Evolutionary conservation across 2,888 invertebrate species (phyloP).

Genomic region (Euphydryas editha): DNA sequence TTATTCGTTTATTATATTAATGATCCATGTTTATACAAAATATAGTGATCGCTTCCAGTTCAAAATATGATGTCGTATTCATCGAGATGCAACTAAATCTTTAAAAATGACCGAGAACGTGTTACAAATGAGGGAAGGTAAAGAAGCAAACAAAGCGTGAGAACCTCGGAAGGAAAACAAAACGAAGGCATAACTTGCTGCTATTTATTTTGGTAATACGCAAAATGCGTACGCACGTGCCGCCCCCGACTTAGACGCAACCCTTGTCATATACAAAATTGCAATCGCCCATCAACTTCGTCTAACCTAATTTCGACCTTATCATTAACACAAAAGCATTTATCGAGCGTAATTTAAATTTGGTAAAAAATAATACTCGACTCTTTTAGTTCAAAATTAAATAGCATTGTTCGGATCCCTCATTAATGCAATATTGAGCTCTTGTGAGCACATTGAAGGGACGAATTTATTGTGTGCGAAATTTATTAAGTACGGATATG

Average conservation of each 20-base stretch:
- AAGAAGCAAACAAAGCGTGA: constrained; percentile 52
- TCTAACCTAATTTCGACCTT: constrained; percentile 50
- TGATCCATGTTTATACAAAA: not conserved
- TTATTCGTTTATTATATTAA: not conserved
- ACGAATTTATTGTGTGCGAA: constrained; percentile 75
- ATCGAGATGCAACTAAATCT: not conserved
- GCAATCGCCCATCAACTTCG: constrained; percentile 34
- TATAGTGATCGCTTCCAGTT: not conserved
- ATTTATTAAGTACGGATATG: constrained; percentile 61
- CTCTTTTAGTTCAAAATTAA: constrained; percentile 77
- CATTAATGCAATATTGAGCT: constrained; percentile 80
- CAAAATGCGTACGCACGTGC: constrained; percentile 79
- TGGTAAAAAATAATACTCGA: constrained; percentile 55
- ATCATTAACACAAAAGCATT: constrained; percentile 37
- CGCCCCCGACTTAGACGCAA: constrained; percentile 56
- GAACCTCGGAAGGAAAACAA: constrained; percentile 61
- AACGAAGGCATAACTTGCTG: constrained; percentile 58
- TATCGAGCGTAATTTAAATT: constrained; percentile 28
- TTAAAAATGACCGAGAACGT: not conserved
- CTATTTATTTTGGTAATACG: constrained; percentile 81
- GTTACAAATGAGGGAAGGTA: constrained; percentile 18
- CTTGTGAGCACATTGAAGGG: constrained; percentile 59
- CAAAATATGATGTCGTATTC: not conserved
- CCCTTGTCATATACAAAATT: constrained; percentile 50
- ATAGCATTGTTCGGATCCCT: constrained; percentile 77